phyloP scores from a whole-genome alignment of 2,888 invertebrate species.

The Philereme transversata region DNA sequence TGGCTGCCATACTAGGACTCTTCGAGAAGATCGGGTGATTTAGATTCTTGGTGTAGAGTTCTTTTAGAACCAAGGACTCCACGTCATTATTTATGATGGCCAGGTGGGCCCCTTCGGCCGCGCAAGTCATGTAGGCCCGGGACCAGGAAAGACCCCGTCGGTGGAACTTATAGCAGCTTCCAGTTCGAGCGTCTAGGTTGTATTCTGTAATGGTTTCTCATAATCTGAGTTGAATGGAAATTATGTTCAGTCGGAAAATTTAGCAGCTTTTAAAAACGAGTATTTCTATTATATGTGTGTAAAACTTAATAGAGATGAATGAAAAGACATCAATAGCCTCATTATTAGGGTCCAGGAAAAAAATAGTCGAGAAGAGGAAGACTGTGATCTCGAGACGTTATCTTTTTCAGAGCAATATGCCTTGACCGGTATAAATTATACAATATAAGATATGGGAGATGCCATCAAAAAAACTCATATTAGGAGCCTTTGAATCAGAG shows the following conservation, averaged over 20 bases:
- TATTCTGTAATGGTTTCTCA: slow-evolving; percentile 40
- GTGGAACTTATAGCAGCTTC: slow-evolving; percentile 63
- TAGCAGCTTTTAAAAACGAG: no score
- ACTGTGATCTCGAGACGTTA: no score
- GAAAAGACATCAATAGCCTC: no score
- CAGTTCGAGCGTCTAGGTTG: slow-evolving; percentile 44
- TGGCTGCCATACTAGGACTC: slow-evolving; percentile 36
- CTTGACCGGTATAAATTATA: no score
- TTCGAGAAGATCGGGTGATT: slow-evolving; percentile 31
- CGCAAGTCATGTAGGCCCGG: slow-evolving; percentile 54
- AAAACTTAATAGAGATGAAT: no score
- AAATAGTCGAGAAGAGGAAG: no score
- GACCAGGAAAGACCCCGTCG: slow-evolving; percentile 49
- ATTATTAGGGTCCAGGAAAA: no score
- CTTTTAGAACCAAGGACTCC: slow-evolving; percentile 45
- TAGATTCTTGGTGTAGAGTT: slow-evolving; percentile 46
- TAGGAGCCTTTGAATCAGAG: neutral
- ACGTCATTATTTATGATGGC: slow-evolving; percentile 54
- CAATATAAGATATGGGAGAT: no score
- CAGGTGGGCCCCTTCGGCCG: slow-evolving; percentile 57
- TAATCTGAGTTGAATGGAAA: neutral
- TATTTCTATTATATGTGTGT: no score
- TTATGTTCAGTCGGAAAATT: neutral
- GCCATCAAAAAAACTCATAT: neutral
- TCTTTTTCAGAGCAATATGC: no score